phyloP scores from a whole-genome alignment of 2,113 vertebrate genomes.

The Apus apus region DNA sequence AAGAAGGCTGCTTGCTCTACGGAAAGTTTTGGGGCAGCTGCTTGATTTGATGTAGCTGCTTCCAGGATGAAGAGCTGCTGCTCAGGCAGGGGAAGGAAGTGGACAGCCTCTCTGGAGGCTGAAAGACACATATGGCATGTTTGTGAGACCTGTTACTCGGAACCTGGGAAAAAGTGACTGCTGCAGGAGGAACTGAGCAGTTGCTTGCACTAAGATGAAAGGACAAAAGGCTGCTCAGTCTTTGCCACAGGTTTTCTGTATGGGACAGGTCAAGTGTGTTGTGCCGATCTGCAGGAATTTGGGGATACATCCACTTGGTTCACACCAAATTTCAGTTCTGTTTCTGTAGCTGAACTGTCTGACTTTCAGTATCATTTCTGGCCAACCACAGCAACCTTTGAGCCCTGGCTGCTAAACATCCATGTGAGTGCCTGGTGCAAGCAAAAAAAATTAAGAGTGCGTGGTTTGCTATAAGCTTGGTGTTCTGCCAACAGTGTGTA shows the following conservation, averaged over 20 bases:
- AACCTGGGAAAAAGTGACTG: not conserved
- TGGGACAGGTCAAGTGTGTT: not conserved
- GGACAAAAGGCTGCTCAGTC: fast-evolving
- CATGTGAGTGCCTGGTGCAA: not conserved
- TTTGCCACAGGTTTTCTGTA: not conserved
- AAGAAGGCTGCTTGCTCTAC: not conserved
- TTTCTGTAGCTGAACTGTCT: not conserved
- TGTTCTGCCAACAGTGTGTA: not conserved
- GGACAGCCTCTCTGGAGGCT: not conserved
- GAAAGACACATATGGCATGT: not conserved
- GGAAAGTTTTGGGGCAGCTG: not conserved
- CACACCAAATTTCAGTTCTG: not conserved
- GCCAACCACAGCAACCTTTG: not conserved
- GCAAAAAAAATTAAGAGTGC: not conserved
- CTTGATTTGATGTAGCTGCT: not conserved
- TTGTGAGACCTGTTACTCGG: not conserved
- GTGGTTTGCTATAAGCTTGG: not conserved
- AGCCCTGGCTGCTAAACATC: not conserved
- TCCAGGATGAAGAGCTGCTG: not conserved
- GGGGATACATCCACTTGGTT: not conserved
- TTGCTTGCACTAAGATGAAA: not conserved
- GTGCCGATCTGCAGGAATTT: not conserved
- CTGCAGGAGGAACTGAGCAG: not conserved
- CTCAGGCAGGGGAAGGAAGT: not conserved
- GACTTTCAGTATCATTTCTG: not conserved